Percentiles rank a stretch among this genome's conserved stretches.
Conservation (phyloP, 2,113 vertebrate species). For the Mobula birostris region DNA sequence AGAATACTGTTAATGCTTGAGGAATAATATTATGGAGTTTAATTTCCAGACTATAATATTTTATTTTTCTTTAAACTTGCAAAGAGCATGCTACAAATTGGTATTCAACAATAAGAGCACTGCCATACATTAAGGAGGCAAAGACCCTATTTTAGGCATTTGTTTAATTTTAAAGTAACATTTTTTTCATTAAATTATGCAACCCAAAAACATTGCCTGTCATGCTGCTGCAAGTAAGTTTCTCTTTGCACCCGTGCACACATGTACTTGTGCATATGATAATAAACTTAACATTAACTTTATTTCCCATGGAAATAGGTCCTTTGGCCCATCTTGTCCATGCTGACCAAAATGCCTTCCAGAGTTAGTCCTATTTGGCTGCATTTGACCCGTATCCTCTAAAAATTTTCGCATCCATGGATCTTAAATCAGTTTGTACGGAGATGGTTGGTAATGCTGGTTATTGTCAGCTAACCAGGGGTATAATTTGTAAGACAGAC, state of each 20-base stretch:
- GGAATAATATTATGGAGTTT: not conserved
- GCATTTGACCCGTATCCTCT: not conserved
- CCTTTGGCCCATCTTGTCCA: too few relatives aligned
- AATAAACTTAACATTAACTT: too few relatives aligned
- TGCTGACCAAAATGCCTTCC: not conserved
- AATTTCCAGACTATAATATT: not conserved
- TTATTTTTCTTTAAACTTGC: not conserved
- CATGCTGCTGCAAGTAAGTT: too few relatives aligned
- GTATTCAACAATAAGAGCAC: not conserved
- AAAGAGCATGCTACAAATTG: not conserved
- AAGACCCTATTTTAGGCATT: not conserved
- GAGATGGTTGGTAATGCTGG: not conserved
- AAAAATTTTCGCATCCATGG: too few relatives aligned
- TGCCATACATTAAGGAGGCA: not conserved
- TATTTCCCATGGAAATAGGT: too few relatives aligned
- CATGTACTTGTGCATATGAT: too few relatives aligned
- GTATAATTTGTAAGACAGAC: not conserved
- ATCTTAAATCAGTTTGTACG: not conserved
- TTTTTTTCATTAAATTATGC: not conserved
- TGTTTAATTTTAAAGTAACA: not conserved
- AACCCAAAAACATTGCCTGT: not conserved
- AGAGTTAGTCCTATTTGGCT: not conserved
- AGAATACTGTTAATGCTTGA: not conserved
- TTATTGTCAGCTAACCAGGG: not conserved
- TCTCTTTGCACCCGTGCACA: too few relatives aligned